Evolutionary conservation across 2,797 vertebrate genomes (phyloP), one percentile per base, ranked within the genome.

Genomic region (Rhynchonycteris naso): DNA sequence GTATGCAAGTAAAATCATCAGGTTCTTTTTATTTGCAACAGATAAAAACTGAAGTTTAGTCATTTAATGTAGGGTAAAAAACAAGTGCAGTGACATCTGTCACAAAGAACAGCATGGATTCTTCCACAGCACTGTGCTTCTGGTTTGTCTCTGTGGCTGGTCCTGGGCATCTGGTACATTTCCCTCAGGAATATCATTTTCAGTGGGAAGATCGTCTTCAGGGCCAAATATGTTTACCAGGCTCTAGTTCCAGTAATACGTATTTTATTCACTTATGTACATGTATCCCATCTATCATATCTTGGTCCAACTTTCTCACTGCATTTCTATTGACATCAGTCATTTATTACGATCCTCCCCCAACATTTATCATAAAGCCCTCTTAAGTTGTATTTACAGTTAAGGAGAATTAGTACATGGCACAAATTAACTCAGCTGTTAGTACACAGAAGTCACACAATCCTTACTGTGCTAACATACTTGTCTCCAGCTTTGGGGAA

Each of bases 351-450:
- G 35, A 14, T 2, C 18, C 52, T 50, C 54, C 16, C 33, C 81
- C 63, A 58, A 66, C 66, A 24, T 43, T 88, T 47, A 76, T 88
- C 71, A 74, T 75, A 89, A 75, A 16, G 43, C 19, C 0, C 14
- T 63, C 81, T 35, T 78, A 35, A 15, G 9, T 63, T 93, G 71
- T 95, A 88, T 82, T 97, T 97, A 95, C 75, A 74, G 89, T 96
- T 95, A 95, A 97, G 79, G 96, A 97, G 76, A 97, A 93, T 93
- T 97, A 98, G 97, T 98, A 96, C 96, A 97, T 33, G 93, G 97
- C 97, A 98, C 97, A 98, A 97, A 98, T 94, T 50, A 94, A 96
- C 30, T 93, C 96, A 43, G 93, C 21, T 71, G 68, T 88, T 80
- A 7, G 71, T 91, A 61, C 87, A 93, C 93, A 95, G 90, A 96